A percentile compares a stretch with the other conserved stretches of the same genome.
These are phyloP conservation scores for Scolanthus callimorphus DNA, from an alignment of 92 coral and sea anemone species.

Conservation along the genomic window DNA sequence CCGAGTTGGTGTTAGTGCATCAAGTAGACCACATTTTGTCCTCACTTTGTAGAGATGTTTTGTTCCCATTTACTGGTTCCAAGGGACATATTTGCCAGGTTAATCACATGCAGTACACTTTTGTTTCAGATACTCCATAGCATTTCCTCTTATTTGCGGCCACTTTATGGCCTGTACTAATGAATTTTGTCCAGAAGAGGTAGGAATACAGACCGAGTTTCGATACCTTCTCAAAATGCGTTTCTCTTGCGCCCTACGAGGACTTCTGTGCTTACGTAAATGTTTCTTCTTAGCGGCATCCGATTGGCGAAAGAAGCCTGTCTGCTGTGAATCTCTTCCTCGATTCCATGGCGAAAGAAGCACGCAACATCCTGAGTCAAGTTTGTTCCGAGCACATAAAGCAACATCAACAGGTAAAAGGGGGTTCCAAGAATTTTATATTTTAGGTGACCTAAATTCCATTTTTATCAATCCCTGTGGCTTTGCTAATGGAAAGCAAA, in stretches of 20 bases:
- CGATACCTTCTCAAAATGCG: background rate
- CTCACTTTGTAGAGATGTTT: too few relatives aligned
- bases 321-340: constrained; percentile 94
- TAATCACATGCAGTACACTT: too few relatives aligned
- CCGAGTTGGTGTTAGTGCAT: too few relatives aligned
- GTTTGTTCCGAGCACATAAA: constrained; percentile 87
- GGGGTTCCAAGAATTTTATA: too few relatives aligned
- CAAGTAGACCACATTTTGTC: too few relatives aligned
- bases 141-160: constrained; percentile 83
- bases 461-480: too few relatives aligned
- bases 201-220: constrained; percentile 3
- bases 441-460: too few relatives aligned
- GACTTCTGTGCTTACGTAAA: constrained; percentile 2
- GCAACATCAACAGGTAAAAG: constrained; percentile 81
- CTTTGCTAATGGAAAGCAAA: too few relatives aligned
- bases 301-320: constrained; percentile 93
- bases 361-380: constrained; percentile 75
- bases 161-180: constrained; percentile 94
- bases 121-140: constrained; percentile 60
- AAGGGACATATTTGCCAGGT: too few relatives aligned
- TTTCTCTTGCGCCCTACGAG: background rate
- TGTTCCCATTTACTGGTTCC: too few relatives aligned
- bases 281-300: constrained; percentile 70
- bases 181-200: constrained; percentile 98
- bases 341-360: constrained; percentile 96